A percentile compares a stretch with the other conserved stretches of the same genome.
phyloP scores from a whole-genome alignment of 1,140 invertebrate genomes.

The Alviniconcha marisindica region DNA sequence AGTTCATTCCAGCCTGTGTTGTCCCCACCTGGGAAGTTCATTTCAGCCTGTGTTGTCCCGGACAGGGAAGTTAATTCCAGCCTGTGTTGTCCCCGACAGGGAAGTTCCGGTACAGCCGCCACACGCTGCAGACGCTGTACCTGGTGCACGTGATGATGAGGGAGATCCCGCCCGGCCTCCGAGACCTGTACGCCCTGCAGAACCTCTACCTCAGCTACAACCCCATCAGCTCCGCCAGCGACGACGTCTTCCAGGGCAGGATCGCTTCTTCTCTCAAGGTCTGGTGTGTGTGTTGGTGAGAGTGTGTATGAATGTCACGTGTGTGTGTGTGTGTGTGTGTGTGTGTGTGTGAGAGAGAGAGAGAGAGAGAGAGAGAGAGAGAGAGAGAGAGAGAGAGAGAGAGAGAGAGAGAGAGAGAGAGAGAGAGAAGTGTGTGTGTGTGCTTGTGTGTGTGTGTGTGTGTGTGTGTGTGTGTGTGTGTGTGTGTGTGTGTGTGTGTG shows the following conservation, averaged over 20 bases:
- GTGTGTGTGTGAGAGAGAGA: too few species aligned
- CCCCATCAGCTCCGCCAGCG: conserved; percentile 31
- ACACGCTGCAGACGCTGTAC: conserved; percentile 13
- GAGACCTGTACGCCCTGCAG: conserved; percentile 22
- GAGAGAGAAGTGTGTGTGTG: neutral
- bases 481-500: neutral
- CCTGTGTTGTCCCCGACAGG: too few species aligned
- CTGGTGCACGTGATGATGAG: conserved; percentile 33
- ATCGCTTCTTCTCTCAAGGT: conserved; percentile 11
- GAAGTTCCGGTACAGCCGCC: conserved; percentile 11
- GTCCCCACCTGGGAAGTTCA: too few species aligned
- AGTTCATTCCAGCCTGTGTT: too few species aligned
- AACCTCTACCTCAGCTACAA: conserved; percentile 40
- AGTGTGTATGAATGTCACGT: neutral
- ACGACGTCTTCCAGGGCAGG: conserved; percentile 34
- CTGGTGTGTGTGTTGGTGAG: too few species aligned
- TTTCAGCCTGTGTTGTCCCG: too few species aligned
- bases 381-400: too few species aligned
- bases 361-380: too few species aligned
- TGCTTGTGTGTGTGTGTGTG: neutral
- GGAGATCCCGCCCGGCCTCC: conserved; percentile 15
- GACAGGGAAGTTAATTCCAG: too few species aligned
- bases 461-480: conserved; percentile 7
- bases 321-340: too few species aligned
- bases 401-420: too few species aligned